Conservation (phyloP, 2,888 invertebrate species). For the Fragum fragum region DNA sequence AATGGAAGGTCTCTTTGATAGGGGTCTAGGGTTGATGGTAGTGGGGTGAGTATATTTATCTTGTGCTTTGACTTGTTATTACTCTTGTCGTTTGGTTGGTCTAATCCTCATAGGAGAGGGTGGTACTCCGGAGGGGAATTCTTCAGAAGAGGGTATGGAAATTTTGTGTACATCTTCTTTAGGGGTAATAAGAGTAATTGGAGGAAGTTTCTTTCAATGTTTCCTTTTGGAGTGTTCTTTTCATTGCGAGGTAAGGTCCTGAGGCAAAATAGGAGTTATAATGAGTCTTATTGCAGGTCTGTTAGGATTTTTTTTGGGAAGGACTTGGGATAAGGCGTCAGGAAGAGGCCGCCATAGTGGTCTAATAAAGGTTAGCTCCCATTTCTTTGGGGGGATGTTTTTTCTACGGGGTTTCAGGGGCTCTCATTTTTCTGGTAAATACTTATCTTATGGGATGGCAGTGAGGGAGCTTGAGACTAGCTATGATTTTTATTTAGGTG, state of each 20-base stretch:
- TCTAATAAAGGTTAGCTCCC: neutral
- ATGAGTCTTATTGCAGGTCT: neutral
- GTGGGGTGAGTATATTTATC: constrained; percentile 22
- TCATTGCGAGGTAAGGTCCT: neutral
- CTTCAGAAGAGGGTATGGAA: neutral
- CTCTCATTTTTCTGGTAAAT: neutral
- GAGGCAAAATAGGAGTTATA: neutral
- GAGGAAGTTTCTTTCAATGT: neutral
- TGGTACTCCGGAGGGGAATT: too few relatives aligned
- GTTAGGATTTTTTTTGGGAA: neutral
- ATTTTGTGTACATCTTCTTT: neutral
- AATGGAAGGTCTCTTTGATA: constrained; percentile 61
- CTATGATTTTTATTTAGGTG: neutral
- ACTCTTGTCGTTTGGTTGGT: neutral
- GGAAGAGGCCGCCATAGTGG: neutral
- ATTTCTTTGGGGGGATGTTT: neutral
- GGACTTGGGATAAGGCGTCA: neutral
- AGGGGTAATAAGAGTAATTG: neutral
- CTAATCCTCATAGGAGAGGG: neutral
- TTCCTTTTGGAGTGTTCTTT: neutral
- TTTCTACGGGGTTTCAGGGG: neutral
- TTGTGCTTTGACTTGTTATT: neutral
- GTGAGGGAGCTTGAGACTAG: neutral
- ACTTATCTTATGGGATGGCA: neutral
- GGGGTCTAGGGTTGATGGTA: constrained; percentile 2